A percentile compares a stretch with the other conserved stretches of the same genome.
These are phyloP conservation scores for Neofelis nebulosa DNA, from an alignment of 2,113 vertebrate species.

Conservation along the genomic window DNA sequence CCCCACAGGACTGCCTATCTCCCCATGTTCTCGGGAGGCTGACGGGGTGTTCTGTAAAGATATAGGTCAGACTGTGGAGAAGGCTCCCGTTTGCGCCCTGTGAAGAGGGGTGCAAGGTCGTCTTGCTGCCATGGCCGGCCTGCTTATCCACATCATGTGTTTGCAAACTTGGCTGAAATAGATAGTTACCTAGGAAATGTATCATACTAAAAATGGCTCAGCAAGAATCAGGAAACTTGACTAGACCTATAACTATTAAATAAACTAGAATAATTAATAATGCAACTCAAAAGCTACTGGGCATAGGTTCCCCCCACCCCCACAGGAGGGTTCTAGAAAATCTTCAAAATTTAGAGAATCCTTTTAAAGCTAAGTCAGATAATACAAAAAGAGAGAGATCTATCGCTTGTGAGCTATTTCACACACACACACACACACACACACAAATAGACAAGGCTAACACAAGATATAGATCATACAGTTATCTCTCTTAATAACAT, in stretches of 20 bases:
- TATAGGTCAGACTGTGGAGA: background rate
- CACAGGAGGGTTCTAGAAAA: background rate
- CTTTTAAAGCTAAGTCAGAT: background rate
- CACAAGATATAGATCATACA: background rate
- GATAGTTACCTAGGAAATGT: background rate
- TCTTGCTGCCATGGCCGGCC: too few relatives aligned
- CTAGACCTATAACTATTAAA: background rate
- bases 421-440: background rate
- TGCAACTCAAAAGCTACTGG: background rate
- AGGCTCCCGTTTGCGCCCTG: background rate
- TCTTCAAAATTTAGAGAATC: slow-evolving; percentile 3
- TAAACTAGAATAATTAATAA: background rate
- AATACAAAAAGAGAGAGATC: background rate
- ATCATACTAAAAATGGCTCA: background rate
- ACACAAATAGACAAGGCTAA: background rate
- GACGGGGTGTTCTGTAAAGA: background rate
- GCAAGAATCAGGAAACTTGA: background rate
- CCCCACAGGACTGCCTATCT: background rate
- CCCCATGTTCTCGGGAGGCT: background rate
- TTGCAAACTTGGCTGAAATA: background rate
- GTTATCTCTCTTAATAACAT: background rate
- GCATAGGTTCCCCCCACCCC: slow-evolving; percentile 21
- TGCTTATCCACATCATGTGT: background rate
- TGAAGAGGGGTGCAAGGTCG: background rate
- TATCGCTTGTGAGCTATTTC: background rate